phyloP scores from a whole-genome alignment of 2,797 vertebrate species.

The Hypotaenidia okinawae region DNA sequence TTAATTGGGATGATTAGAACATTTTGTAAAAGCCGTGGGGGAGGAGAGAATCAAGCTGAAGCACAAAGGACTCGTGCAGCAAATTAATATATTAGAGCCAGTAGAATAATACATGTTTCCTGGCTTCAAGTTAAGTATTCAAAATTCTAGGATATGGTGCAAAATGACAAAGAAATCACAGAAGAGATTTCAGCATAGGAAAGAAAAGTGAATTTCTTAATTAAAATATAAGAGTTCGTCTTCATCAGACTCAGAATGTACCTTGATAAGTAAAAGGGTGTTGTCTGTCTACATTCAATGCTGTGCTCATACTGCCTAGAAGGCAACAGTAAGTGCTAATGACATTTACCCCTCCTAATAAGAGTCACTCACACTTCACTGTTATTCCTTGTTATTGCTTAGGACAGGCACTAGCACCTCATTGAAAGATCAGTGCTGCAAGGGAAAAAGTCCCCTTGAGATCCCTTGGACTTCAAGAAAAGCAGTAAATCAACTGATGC shows the following conservation, averaged over 20 bases:
- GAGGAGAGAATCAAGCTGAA: constrained; percentile 29
- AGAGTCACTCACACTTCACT: constrained; percentile 77
- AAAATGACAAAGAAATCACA: constrained; percentile 17
- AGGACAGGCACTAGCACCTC: constrained; percentile 78
- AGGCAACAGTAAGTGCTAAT: constrained; percentile 73
- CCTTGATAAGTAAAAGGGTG: constrained; percentile 33
- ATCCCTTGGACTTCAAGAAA: constrained; percentile 69
- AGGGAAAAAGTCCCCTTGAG: constrained; percentile 72
- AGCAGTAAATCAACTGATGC: constrained; percentile 75
- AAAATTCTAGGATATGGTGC: not conserved
- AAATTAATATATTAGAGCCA: constrained; percentile 35
- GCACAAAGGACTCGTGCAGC: constrained; percentile 13
- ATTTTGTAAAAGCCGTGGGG: constrained; percentile 27
- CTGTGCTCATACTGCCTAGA: constrained; percentile 61
- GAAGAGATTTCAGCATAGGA: not conserved
- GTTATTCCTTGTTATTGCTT: constrained; percentile 77
- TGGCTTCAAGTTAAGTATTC: not conserved
- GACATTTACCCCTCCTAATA: constrained; percentile 79
- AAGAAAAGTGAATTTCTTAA: constrained; percentile 57
- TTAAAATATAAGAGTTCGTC: constrained; percentile 64
- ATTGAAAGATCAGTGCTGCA: constrained; percentile 78
- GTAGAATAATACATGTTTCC: not conserved
- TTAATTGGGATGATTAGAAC: constrained; percentile 52
- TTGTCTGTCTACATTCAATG: constrained; percentile 48
- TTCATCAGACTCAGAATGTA: constrained; percentile 49